Evolutionary conservation across 2,888 invertebrate genomes (phyloP).

Genomic region (Eucriotettix oculatus): DNA sequence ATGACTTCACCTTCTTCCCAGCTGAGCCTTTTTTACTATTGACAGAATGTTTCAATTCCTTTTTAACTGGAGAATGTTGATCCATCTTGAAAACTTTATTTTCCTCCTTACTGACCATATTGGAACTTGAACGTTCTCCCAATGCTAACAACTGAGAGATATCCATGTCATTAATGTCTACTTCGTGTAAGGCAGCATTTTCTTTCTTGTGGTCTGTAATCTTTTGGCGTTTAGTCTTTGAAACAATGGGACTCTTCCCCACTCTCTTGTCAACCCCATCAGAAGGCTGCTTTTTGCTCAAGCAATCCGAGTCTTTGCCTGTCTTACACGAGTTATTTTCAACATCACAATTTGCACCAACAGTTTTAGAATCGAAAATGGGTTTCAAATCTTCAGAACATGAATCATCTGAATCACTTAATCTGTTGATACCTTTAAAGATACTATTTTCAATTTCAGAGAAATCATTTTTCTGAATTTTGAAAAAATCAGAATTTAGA

Average conservation of each 20-base stretch:
- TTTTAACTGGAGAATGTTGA: not conserved
- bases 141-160: not conserved
- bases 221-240: not conserved
- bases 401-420: conserved; percentile 21
- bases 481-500: conserved; percentile 36
- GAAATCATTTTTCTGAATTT: conserved; percentile 17
- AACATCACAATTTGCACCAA: not conserved
- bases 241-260: not conserved
- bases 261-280: not conserved
- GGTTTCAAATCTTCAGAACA: not conserved
- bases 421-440: conserved; percentile 19
- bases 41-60: conserved; percentile 25
- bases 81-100: not conserved
- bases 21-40: conserved; percentile 33
- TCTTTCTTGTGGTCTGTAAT: not conserved
- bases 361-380: not conserved
- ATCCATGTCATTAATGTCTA: not conserved
- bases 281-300: not conserved
- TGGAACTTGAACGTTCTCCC: not conserved
- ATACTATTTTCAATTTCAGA: conserved; percentile 22
- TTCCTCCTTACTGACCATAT: conserved; percentile 7
- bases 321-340: not conserved
- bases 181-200: not conserved
- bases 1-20: not conserved
- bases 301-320: not conserved